phyloP scores from a whole-genome alignment of 1,140 invertebrate species.

The Drosophila yakuba region DNA sequence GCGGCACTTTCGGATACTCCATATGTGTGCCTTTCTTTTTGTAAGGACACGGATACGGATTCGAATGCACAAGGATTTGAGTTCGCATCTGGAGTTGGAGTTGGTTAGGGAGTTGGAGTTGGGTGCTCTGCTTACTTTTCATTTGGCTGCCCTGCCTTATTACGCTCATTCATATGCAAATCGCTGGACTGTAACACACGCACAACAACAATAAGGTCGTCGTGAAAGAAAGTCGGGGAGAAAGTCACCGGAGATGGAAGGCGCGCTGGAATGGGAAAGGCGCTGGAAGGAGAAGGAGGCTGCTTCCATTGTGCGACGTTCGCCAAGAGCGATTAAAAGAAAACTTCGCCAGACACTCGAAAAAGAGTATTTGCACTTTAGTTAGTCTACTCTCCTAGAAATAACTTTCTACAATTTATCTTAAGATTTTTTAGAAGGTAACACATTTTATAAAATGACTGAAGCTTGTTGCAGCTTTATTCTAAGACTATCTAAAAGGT shows the following conservation, averaged over 20 bases:
- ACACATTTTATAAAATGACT: too few relatives aligned
- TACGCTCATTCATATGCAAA: constrained; percentile 81
- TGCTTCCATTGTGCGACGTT: constrained; percentile 39
- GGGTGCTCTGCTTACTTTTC: constrained; percentile 66
- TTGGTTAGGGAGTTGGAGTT: constrained; percentile 12
- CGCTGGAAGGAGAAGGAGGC: constrained; percentile 27
- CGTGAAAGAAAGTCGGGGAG: constrained; percentile 23
- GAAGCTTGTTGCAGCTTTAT: too few relatives aligned
- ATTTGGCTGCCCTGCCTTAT: constrained; percentile 74
- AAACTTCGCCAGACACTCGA: constrained; percentile 30
- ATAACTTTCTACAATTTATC: not conserved
- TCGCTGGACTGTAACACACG: constrained; percentile 72
- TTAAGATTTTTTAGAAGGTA: not conserved
- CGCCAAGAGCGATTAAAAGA: constrained; percentile 79
- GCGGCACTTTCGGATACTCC: constrained; percentile 23
- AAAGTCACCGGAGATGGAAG: constrained; percentile 50
- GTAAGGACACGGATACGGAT: constrained; percentile 4
- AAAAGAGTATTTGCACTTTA: not conserved
- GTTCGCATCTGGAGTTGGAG: constrained; percentile 13
- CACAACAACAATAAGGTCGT: constrained; percentile 40
- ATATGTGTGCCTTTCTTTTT: constrained; percentile 35
- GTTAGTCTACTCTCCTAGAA: not conserved
- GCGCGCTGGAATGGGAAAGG: constrained; percentile 5
- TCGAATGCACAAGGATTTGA: constrained; percentile 6
- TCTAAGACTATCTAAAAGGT: too few relatives aligned